Conservation (phyloP, 30 jellyfish, hydroid and myxozoan species). For the Rhopilema esculentum region DNA sequence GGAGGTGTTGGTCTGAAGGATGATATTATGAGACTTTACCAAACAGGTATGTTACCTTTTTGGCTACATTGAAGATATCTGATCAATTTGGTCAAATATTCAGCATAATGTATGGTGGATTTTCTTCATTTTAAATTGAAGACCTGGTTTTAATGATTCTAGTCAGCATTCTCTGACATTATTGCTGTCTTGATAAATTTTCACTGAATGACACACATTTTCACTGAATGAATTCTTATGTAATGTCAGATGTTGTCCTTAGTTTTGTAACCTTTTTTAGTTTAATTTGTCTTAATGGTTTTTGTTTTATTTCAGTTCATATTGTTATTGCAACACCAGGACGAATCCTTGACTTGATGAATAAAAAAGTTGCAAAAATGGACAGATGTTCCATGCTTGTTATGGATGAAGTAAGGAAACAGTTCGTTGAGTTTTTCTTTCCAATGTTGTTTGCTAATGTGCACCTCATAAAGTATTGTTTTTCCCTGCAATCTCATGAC, state of each 20-base stretch:
- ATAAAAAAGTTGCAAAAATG: slow-evolving; percentile 83
- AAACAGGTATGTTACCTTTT: slow-evolving; percentile 66
- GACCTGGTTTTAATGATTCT: no score
- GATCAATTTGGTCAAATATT: no score
- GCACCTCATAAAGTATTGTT: neutral
- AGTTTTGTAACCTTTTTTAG: no score
- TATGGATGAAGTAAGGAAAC: slow-evolving; percentile 86
- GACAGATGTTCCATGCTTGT: slow-evolving; percentile 83
- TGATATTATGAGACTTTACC: slow-evolving; percentile 94
- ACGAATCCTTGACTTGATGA: slow-evolving; percentile 85
- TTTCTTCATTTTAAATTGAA: no score
- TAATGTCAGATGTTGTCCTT: no score
- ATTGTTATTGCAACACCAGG: slow-evolving; percentile 99
- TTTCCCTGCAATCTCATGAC: neutral
- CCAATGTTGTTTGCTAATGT: neutral
- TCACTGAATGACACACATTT: no score
- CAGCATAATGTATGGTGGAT: no score
- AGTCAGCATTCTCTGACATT: no score
- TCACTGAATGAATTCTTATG: no score
- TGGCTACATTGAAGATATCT: no score
- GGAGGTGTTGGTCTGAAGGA: slow-evolving; percentile 96
- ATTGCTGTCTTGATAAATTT: no score
- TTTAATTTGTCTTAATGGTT: neutral
- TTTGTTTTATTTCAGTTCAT: slow-evolving; percentile 68
- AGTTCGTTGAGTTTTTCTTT: no score